A percentile compares a stretch with the other conserved stretches of the same genome.
These are phyloP conservation scores for Drosophila grimshawi DNA, from an alignment of 1,140 invertebrate genomes.

Conservation along the genomic window DNA sequence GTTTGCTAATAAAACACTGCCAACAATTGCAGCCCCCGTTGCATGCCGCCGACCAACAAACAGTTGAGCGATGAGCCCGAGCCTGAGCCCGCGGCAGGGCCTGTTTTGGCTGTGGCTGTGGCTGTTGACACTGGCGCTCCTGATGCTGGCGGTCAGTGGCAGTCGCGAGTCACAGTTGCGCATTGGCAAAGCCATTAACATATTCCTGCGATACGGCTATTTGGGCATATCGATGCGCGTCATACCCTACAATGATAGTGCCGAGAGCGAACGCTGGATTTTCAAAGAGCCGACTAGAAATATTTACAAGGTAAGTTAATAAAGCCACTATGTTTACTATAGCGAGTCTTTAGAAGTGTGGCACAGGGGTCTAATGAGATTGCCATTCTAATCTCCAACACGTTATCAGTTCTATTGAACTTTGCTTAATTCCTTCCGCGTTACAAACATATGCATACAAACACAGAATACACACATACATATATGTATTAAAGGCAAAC, in stretches of 20 bases:
- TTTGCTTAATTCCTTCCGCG: neutral
- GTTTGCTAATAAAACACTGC: constrained; percentile 6
- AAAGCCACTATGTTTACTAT: neutral
- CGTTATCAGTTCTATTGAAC: neutral
- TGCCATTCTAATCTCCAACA: neutral
- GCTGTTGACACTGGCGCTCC: constrained; percentile 67
- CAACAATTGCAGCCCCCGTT: constrained; percentile 42
- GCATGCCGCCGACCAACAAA: constrained; percentile 57
- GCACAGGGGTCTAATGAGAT: neutral
- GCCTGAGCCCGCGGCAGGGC: constrained; percentile 55
- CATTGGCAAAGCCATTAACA: constrained; percentile 89
- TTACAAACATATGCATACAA: no score
- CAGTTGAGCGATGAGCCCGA: constrained; percentile 72
- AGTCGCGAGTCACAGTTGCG: constrained; percentile 86
- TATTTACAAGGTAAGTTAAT: constrained; percentile 86
- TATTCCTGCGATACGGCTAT: constrained; percentile 91
- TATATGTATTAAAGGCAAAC: no score
- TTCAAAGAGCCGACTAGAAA: constrained; percentile 93
- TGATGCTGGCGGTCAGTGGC: constrained; percentile 61
- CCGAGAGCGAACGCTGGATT: constrained; percentile 89
- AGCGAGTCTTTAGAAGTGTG: neutral
- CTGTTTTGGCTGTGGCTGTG: constrained; percentile 72
- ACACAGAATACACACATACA: no score
- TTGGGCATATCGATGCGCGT: constrained; percentile 93
- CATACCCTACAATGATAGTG: constrained; percentile 90